Evolutionary conservation across 92 coral and sea anemone species (phyloP).

Genomic region (Porites rus): DNA sequence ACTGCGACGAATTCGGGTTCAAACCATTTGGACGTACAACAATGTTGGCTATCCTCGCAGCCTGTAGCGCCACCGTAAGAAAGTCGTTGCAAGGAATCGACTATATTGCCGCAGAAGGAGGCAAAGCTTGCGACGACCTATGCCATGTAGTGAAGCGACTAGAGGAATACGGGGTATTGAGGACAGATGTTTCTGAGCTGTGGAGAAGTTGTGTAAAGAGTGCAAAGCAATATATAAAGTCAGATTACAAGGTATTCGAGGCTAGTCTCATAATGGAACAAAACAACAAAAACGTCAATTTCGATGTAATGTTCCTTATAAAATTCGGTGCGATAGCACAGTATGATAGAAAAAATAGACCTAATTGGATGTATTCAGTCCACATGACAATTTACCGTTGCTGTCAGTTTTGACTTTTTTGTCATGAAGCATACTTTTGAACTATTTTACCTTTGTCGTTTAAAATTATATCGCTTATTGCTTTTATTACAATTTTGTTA

Average conservation of each 20-base stretch:
- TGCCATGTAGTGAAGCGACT: background rate
- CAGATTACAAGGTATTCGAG: constrained; percentile 41
- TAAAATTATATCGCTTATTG: background rate
- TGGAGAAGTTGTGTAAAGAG: constrained; percentile 12
- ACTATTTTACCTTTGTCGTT: background rate
- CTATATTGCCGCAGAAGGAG: constrained; percentile 37
- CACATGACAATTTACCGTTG: too few relatives aligned
- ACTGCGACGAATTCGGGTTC: constrained; percentile 46
- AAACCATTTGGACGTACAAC: constrained; percentile 33
- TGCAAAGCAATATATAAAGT: constrained; percentile 36
- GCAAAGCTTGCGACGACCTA: constrained; percentile 31
- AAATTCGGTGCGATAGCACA: background rate
- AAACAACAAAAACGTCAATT: background rate
- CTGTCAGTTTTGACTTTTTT: too few relatives aligned
- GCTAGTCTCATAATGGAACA: background rate
- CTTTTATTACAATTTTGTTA: background rate
- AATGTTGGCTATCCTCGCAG: constrained; percentile 20
- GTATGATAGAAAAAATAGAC: background rate
- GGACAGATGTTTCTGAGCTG: background rate
- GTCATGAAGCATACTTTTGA: too few relatives aligned
- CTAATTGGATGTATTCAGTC: background rate
- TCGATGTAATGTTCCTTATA: background rate
- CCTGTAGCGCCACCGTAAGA: constrained; percentile 33
- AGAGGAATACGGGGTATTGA: constrained; percentile 15
- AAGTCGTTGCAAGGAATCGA: constrained; percentile 43